phyloP scores from a whole-genome alignment of 2,888 invertebrate species.

The Heliconius hortense region DNA sequence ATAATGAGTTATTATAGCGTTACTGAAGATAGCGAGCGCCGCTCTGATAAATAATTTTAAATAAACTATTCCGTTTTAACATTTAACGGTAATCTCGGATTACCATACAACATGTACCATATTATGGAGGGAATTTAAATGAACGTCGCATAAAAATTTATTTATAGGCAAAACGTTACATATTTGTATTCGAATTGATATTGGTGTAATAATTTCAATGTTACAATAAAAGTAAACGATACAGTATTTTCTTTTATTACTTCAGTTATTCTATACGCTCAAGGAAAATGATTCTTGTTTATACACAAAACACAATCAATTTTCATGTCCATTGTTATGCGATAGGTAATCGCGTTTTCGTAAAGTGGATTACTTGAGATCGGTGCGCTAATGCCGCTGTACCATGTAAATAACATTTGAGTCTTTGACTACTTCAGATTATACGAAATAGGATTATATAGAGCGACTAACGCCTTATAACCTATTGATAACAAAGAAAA shows the following conservation, averaged over 20 bases:
- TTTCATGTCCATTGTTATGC: conserved; percentile 42
- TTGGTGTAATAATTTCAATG: conserved; percentile 18
- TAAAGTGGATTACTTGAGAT: conserved; percentile 43
- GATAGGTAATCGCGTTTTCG: conserved; percentile 41
- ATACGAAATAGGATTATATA: conserved; percentile 38
- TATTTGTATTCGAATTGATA: conserved; percentile 15
- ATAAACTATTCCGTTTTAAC: conserved; percentile 29
- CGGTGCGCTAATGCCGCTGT: conserved; percentile 41
- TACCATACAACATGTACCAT: conserved; percentile 10
- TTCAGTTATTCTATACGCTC: conserved; percentile 19
- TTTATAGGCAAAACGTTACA: conserved; percentile 13
- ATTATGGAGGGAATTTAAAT: conserved; percentile 7
- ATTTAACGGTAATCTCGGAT: conserved; percentile 28
- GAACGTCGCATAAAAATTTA: conserved; percentile 15
- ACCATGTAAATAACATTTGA: conserved; percentile 44
- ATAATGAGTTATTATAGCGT: conserved; percentile 57
- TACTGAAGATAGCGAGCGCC: conserved; percentile 48
- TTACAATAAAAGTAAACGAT: conserved; percentile 24
- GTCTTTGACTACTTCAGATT: conserved; percentile 41
- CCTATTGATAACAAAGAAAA: background rate
- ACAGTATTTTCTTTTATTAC: conserved; percentile 13
- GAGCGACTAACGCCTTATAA: conserved; percentile 11
- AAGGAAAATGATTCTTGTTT: conserved; percentile 32
- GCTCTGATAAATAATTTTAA: conserved; percentile 44
- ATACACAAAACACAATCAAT: conserved; percentile 37